Evolutionary conservation across 2,113 vertebrate genomes (phyloP).

Genomic region (Cepphus grylle): DNA sequence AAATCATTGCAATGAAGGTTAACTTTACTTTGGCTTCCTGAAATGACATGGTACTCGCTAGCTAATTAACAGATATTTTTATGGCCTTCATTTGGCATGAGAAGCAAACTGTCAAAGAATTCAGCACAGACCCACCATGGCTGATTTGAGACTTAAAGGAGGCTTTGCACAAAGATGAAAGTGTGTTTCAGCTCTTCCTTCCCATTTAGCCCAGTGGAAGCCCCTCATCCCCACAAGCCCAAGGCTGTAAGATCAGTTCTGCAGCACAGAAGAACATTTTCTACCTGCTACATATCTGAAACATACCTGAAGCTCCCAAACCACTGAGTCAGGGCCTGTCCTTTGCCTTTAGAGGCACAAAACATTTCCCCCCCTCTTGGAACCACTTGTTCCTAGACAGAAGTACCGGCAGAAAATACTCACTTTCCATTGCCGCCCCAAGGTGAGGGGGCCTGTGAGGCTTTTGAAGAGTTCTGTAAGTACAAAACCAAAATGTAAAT

Average conservation of each 20-base stretch:
- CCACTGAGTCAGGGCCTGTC: background rate
- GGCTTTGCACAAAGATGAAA: background rate
- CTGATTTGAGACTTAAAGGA: background rate
- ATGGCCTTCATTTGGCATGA: constrained; percentile 65
- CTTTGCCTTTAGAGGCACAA: background rate
- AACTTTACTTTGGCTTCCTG: constrained; percentile 66
- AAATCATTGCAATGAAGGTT: constrained; percentile 68
- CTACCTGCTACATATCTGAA: background rate
- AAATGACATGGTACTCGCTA: constrained; percentile 61
- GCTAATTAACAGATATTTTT: constrained; percentile 71
- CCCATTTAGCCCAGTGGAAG: background rate
- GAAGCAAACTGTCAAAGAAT: constrained; percentile 59
- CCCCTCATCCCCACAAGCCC: background rate
- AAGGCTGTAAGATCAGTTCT: background rate
- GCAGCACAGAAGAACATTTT: constrained; percentile 7
- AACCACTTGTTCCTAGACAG: constrained; percentile 44
- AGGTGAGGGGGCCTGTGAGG: constrained; percentile 91
- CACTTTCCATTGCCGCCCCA: constrained; percentile 97
- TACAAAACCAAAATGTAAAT: constrained; percentile 64
- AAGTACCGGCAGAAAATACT: constrained; percentile 74
- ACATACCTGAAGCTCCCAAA: background rate
- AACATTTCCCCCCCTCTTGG: background rate
- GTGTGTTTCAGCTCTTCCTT: background rate
- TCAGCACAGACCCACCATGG: background rate
- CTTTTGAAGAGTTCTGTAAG: constrained; percentile 92